Percentiles rank a stretch among this genome's conserved stretches.
Conservation (phyloP, 2,797 vertebrate species). For the Pelobates cultripes region DNA sequence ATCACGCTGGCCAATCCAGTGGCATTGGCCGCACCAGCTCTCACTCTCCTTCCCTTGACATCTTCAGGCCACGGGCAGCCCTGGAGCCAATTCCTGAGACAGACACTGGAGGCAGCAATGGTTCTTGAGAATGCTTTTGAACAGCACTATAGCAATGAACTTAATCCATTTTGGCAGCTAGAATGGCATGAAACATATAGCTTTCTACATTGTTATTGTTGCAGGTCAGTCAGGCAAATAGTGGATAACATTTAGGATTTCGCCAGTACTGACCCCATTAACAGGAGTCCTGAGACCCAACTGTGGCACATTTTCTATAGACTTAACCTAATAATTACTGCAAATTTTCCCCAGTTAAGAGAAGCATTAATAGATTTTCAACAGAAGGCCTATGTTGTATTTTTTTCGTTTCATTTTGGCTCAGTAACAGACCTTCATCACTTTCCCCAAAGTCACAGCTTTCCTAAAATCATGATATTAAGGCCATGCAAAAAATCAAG, state of each 20-base stretch:
- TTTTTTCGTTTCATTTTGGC: constrained; percentile 11
- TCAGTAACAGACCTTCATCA: constrained; percentile 39
- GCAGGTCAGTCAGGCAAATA: not conserved
- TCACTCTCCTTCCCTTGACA: constrained; percentile 63
- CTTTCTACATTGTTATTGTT: not conserved
- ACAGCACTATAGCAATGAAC: constrained; percentile 46
- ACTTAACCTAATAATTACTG: constrained; percentile 1
- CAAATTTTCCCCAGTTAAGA: not conserved
- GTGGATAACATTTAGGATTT: constrained; percentile 10
- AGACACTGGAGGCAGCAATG: constrained; percentile 53
- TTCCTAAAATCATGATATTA: constrained; percentile 11
- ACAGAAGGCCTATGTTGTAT: constrained; percentile 9
- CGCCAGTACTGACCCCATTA: not conserved
- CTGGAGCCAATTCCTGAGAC: constrained; percentile 75
- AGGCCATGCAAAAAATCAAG: not conserved
- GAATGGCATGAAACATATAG: not conserved
- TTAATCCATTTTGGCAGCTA: constrained; percentile 3
- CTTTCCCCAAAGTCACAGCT: constrained; percentile 6
- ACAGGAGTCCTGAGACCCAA: constrained; percentile 7
- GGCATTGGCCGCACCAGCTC: constrained; percentile 84
- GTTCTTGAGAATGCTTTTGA: constrained; percentile 68
- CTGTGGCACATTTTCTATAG: constrained; percentile 1
- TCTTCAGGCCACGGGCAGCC: constrained; percentile 65
- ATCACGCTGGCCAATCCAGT: constrained; percentile 88
- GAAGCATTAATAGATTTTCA: constrained; percentile 6